Evolutionary conservation across 2,888 invertebrate species (phyloP).

Genomic region (Barypeithes pellucidus): DNA sequence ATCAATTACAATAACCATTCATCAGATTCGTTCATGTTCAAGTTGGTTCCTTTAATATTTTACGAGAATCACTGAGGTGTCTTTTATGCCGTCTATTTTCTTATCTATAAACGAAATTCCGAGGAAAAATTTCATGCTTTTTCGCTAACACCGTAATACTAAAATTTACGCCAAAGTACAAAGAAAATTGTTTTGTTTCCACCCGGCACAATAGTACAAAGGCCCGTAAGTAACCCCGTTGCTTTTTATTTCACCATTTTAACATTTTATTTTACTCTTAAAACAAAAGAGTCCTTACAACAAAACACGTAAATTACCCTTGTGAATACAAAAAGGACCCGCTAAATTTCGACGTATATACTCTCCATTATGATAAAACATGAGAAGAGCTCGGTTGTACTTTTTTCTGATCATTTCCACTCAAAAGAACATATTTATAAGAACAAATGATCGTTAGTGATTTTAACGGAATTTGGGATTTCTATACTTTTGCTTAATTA

Average conservation of each 20-base stretch:
- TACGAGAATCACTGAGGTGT: not conserved
- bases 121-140: not conserved
- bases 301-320: constrained; percentile 49
- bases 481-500: too few relatives aligned
- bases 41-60: not conserved
- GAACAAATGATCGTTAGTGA: too few relatives aligned
- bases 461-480: too few relatives aligned
- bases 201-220: constrained; percentile 27
- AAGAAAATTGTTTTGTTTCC: constrained; percentile 34
- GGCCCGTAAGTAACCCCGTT: constrained; percentile 37
- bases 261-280: constrained; percentile 46
- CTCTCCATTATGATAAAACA: constrained; percentile 17
- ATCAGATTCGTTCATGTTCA: too few relatives aligned
- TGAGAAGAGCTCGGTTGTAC: constrained; percentile 4
- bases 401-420: constrained; percentile 12
- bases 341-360: constrained; percentile 23
- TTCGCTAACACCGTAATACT: constrained; percentile 10
- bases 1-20: too few relatives aligned
- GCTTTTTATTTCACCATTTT: constrained; percentile 41
- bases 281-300: constrained; percentile 46
- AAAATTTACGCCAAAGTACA: constrained; percentile 12
- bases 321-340: constrained; percentile 43
- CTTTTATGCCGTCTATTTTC: not conserved
- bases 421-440: constrained; percentile 3
- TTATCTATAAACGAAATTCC: constrained; percentile 9